Evolutionary conservation across 35 echinoderm and acorn worm genomes (phyloP).

Genomic region (Stichopus chloronotus): DNA sequence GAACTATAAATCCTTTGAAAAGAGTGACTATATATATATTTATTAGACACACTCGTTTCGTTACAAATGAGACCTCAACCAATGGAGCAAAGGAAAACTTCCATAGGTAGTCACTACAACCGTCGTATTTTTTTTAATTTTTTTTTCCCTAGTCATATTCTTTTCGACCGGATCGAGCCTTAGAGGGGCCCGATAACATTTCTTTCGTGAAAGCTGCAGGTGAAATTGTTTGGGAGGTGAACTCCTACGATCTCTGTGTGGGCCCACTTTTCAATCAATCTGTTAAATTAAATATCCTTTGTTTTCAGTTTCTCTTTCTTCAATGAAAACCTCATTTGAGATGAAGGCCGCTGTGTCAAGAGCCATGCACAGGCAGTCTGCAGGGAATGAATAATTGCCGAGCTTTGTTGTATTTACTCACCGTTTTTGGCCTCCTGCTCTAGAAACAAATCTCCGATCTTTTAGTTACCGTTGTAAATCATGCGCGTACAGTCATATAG

Average conservation of each 20-base stretch:
- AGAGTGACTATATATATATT: too few species aligned
- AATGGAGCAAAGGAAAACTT: too few species aligned
- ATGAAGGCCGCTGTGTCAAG: neutral
- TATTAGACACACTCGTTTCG: too few species aligned
- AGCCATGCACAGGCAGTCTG: neutral
- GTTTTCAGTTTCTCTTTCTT: neutral
- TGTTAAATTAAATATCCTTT: conserved; percentile 3
- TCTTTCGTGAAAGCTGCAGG: neutral
- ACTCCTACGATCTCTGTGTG: neutral
- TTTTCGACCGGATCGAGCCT: too few species aligned
- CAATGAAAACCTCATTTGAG: conserved; percentile 20
- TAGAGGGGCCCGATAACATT: too few species aligned
- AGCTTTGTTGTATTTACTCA: neutral
- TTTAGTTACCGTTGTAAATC: conserved; percentile 16
- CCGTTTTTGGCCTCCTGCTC: neutral
- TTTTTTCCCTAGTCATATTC: too few species aligned
- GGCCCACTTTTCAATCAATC: conserved; percentile 13
- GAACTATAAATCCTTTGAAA: too few species aligned
- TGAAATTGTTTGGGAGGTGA: neutral
- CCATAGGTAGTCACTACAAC: too few species aligned
- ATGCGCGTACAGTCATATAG: neutral
- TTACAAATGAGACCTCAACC: too few species aligned
- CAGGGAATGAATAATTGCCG: neutral
- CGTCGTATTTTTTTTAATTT: too few species aligned
- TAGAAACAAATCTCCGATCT: neutral